Conservation (phyloP, 1,140 invertebrate genomes). For the Caerostris extrusa region DNA sequence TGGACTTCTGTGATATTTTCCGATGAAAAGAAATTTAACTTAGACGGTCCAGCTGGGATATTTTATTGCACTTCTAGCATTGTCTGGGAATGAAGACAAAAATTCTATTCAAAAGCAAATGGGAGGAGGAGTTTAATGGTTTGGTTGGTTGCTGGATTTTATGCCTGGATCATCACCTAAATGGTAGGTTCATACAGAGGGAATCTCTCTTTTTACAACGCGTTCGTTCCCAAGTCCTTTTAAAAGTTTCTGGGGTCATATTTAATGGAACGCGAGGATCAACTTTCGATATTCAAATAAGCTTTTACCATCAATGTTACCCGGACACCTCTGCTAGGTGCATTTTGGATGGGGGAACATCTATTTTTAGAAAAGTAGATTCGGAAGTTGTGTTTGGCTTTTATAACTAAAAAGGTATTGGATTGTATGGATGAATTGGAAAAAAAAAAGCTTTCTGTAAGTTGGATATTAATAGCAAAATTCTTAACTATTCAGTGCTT, state of each 20-base stretch:
- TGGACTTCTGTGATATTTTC: too few relatives aligned
- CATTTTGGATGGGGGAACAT: background rate
- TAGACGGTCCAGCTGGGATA: too few relatives aligned
- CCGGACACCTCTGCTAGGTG: background rate
- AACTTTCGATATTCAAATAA: slow-evolving; percentile 46
- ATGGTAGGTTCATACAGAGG: background rate
- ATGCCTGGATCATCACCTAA: background rate
- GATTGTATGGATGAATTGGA: background rate
- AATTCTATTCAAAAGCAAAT: too few relatives aligned
- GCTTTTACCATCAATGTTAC: slow-evolving; percentile 19
- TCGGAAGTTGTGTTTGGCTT: background rate
- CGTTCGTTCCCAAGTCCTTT: background rate
- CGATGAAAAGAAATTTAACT: too few relatives aligned
- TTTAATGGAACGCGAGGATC: slow-evolving; percentile 59
- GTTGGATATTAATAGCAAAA: too few relatives aligned
- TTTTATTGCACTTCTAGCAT: too few relatives aligned
- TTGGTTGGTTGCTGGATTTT: too few relatives aligned
- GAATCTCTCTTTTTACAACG: background rate
- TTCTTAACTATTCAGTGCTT: too few relatives aligned
- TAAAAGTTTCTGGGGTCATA: slow-evolving; percentile 21
- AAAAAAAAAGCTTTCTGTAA: background rate
- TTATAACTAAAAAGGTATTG: background rate
- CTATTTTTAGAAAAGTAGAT: background rate
- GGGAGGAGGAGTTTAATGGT: too few relatives aligned
- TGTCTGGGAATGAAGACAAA: too few relatives aligned